Conservation (phyloP, 2,888 invertebrate species). For the Tanaodytes sp. region DNA sequence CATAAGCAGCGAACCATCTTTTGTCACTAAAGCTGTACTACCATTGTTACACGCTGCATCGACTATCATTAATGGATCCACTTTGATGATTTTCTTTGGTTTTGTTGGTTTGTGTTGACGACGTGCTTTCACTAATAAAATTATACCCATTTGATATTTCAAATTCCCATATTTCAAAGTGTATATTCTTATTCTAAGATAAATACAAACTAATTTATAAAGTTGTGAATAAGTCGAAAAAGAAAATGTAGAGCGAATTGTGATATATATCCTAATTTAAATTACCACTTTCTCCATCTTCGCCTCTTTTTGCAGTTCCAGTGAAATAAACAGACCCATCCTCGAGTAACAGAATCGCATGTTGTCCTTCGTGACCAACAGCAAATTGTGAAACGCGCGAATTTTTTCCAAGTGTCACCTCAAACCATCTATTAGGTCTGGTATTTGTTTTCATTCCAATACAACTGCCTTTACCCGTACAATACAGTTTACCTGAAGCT, state of each 20-base stretch:
- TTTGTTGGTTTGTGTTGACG: conserved; percentile 92
- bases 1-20: conserved; percentile 91
- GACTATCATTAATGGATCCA: conserved; percentile 87
- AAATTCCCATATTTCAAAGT: no score
- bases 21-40: conserved; percentile 92
- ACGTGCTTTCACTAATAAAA: conserved; percentile 75
- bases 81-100: conserved; percentile 92
- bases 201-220: no score
- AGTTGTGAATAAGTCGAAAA: no score
- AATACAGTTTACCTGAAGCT: conserved; percentile 89
- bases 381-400: conserved; percentile 85
- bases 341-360: conserved; percentile 91
- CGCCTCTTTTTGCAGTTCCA: conserved; percentile 90
- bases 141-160: no score
- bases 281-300: conserved; percentile 89
- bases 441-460: conserved; percentile 85
- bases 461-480: conserved; percentile 88
- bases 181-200: no score
- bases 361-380: conserved; percentile 94
- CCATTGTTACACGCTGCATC: conserved; percentile 95
- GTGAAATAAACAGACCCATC: conserved; percentile 92
- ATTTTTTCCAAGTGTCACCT: conserved; percentile 81
- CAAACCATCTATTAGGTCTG: conserved; percentile 77
- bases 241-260: no score
- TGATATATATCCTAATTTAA: background rate